Percentiles rank a stretch among this genome's conserved stretches.
Evolutionary conservation across 1,140 invertebrate species (phyloP).

Genomic region (Caenorhabditis inopinata): DNA sequence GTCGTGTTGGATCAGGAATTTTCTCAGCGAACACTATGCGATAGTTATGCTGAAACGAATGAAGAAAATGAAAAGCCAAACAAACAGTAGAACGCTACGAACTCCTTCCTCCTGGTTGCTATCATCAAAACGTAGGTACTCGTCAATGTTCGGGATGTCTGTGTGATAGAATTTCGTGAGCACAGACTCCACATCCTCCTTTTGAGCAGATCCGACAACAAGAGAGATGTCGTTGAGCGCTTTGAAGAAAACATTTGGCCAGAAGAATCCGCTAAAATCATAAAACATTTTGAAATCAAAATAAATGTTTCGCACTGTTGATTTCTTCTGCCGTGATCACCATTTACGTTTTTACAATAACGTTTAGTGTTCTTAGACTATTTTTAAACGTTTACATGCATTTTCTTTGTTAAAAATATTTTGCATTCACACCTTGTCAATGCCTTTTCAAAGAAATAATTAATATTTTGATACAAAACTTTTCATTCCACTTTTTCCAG

Average conservation of each 20-base stretch:
- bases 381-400: too few species aligned
- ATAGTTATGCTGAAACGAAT: neutral
- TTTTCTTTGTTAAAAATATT: too few species aligned
- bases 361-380: too few species aligned
- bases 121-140: constrained; percentile 37
- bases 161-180: constrained; percentile 60
- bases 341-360: too few species aligned
- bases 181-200: constrained; percentile 52
- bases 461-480: too few species aligned
- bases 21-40: constrained; percentile 3
- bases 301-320: too few species aligned
- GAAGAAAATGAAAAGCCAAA: neutral
- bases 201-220: constrained; percentile 56
- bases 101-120: neutral
- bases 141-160: constrained; percentile 56
- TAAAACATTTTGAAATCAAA: neutral
- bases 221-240: constrained; percentile 57
- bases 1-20: constrained; percentile 35
- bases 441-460: too few species aligned
- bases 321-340: too few species aligned
- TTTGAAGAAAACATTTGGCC: constrained; percentile 61
- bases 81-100: neutral
- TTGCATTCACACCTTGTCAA: too few species aligned
- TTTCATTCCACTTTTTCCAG: too few species aligned
- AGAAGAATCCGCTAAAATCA: constrained; percentile 55